These are phyloP conservation scores for Gymnobelideus leadbeateri DNA, from an alignment of 2,113 vertebrate species.

Conservation along the genomic window DNA sequence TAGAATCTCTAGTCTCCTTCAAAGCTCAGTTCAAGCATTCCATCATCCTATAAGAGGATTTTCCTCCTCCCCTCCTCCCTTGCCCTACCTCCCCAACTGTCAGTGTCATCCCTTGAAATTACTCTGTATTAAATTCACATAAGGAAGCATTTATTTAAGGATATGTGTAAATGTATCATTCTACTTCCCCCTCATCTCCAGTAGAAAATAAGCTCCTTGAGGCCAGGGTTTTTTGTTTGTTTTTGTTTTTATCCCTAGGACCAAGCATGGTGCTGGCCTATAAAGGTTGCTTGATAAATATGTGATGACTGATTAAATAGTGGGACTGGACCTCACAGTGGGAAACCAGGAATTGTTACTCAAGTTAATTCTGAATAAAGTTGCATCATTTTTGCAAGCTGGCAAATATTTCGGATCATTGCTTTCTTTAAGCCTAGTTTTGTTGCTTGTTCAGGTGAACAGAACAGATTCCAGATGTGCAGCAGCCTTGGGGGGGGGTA, in stretches of 20 bases:
- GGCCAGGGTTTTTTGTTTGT: neutral
- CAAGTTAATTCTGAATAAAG: neutral
- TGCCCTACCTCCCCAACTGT: neutral
- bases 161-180: neutral
- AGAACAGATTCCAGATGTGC: neutral
- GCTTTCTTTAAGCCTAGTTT: neutral
- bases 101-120: neutral
- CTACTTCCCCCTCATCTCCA: neutral
- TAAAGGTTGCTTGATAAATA: neutral
- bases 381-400: neutral
- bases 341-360: neutral
- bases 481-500: neutral
- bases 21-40: neutral
- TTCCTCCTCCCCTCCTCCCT: neutral
- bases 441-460: no score
- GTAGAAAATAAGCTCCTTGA: neutral
- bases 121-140: neutral
- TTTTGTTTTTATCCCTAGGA: neutral
- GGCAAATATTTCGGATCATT: neutral
- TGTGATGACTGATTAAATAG: neutral
- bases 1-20: neutral
- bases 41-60: neutral
- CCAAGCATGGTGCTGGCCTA: neutral
- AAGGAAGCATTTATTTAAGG: neutral
- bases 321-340: neutral